Base-by-base conservation (phyloP, 2,888 invertebrate genomes). In the Erannis defoliaria region DNA sequence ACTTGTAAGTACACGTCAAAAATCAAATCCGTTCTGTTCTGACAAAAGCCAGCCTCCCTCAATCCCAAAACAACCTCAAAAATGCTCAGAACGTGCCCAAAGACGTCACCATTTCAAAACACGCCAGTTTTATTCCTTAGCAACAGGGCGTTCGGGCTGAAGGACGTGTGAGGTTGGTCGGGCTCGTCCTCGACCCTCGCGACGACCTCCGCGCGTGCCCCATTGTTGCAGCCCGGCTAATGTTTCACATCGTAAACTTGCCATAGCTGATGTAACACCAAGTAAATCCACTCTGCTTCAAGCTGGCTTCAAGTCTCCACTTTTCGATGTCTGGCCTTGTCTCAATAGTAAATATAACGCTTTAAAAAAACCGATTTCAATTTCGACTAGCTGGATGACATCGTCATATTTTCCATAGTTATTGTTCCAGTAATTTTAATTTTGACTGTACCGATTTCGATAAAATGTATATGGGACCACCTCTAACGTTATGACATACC, bases 191-290 rank as follows among this genome's bases (percentile, higher is more conserved):
- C 88, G 88, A 87, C 86, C 86, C 80, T 74, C 74, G 71, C 70
- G 71, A 70, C 83, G 85, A 85, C 88, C 88, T 85, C 88, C 78
- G 81, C 88, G 87, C 86, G 88, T 87, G 89, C 88, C 74, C 80
- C 82, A 86, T 86, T 87, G 87, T 87, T 86, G 78, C 79, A 50
- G 68, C 68, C 72, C 72, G 76, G 78, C 75, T 84, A 79, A 80
- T 81, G 82, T 85, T 81, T 82, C 84, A 84, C 77, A 75, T 75
- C 80, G 83, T 80, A 83, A 86, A 78, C 74, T 72, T 45, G 62
- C 51, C 56, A 42, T 62, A 62, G 62, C 46, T 56, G 62, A 62
- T 62, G 46, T 54, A 37, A 42, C 26, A 35, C 9, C 21, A n/a
- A 62, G 62, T 56, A 56, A 51, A 35, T n/a, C 51, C 18, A 51